Conservation (phyloP, 2,888 invertebrate genomes). For the Colostygia pectinataria region DNA sequence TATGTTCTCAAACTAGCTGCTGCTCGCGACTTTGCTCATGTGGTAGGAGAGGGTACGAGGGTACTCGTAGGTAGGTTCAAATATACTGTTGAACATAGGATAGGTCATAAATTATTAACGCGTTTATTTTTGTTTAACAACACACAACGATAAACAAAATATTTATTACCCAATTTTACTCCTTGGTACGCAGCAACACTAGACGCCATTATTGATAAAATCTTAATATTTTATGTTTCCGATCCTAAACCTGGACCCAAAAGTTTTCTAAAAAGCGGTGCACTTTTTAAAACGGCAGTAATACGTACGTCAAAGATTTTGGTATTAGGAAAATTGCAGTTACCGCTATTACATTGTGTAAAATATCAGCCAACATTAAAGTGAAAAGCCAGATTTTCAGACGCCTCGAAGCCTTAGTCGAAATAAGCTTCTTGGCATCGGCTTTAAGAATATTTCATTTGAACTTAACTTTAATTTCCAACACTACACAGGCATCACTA, state of each 20-base stretch:
- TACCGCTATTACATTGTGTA: background rate
- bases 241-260: background rate
- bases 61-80: no score
- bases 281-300: background rate
- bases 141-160: no score
- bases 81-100: no score
- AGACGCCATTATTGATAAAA: no score
- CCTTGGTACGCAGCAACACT: no score
- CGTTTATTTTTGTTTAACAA: no score
- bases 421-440: slow-evolving; percentile 14
- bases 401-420: background rate
- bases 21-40: no score
- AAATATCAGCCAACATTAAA: background rate
- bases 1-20: no score
- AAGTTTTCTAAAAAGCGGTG: background rate
- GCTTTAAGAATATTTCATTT: background rate
- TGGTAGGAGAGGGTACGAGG: no score
- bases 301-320: background rate
- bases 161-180: no score
- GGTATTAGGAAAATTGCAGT: background rate
- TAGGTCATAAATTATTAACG: no score
- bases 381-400: background rate
- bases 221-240: no score
- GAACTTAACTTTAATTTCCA: slow-evolving; percentile 3
- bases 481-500: background rate